A percentile compares a stretch with the other conserved stretches of the same genome.
phyloP scores from a whole-genome alignment of 2,113 vertebrate genomes.

The Gallinago undulata region DNA sequence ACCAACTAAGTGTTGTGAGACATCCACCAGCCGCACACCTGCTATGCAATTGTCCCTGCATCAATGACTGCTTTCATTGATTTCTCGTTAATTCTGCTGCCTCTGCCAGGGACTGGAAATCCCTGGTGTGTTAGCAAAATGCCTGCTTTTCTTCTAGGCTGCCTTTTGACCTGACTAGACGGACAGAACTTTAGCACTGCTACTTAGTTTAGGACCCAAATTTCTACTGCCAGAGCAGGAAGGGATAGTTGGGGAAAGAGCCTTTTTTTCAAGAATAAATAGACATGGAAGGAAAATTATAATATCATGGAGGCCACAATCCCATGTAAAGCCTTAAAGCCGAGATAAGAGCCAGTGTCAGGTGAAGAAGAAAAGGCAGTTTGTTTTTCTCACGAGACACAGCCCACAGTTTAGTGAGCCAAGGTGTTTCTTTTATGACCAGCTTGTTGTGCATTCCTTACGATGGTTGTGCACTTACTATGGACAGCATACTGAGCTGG shows the following conservation, averaged over 20 bases:
- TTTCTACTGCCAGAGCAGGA: not conserved
- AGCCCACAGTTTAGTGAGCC: not conserved
- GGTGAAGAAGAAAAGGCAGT: not conserved
- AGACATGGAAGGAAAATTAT: not conserved
- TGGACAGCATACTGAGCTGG: accelerated
- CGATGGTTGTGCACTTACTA: accelerated
- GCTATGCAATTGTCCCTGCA: not conserved
- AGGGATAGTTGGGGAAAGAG: not conserved
- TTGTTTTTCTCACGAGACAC: not conserved
- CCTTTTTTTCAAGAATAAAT: not conserved
- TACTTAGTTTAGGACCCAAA: not conserved
- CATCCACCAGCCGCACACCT: not conserved
- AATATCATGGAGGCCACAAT: not conserved
- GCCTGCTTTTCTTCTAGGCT: not conserved
- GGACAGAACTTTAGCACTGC: not conserved
- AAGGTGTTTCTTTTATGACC: not conserved
- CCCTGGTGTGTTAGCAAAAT: not conserved
- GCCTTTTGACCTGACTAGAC: not conserved
- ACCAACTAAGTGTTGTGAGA: not conserved
- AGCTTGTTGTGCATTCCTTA: not conserved
- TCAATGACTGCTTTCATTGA: not conserved
- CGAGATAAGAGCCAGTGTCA: not conserved
- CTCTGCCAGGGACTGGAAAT: not conserved
- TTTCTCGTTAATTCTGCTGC: not conserved
- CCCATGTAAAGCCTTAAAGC: not conserved